Evolutionary conservation across 1,140 invertebrate species (phyloP), one percentile per base, ranked within the genome.

Genomic region (Oscheius sp.): DNA sequence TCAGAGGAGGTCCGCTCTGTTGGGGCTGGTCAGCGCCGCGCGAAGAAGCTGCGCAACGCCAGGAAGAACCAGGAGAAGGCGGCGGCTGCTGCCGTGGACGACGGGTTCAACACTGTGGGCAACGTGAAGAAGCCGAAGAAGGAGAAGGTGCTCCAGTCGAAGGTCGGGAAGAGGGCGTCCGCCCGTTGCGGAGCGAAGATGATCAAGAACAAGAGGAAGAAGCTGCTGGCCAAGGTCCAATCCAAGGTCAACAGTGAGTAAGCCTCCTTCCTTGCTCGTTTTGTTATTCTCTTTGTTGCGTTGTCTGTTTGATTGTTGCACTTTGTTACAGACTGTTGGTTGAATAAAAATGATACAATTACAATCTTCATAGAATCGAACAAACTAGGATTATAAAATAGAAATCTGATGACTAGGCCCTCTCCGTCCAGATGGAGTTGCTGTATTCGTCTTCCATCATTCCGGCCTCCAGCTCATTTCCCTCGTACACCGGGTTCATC

Each of bases 61-160:
- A 38, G 49, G 13, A 73, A 73, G 35, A 62, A 65, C 31, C 31
- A 36, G 10, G 62, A 45, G 1, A 73, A 73, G 31, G 42, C 42
- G 26, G 70, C 61, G 4, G 42, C 35, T 26, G 32, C 42, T 1
- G 35, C 38, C 20, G 70, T 65, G 13, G 70, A 73, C 31, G 70
- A 73, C 45, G 70, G 70, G 26, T 73, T 64, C 46, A 73, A 73
- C 35, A 65, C 46, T 31, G 70, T 73, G 4, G 70, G 70, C 23
- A 55, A 73, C 45, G 62, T 73, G 1, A 42, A 31, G 31, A 49
- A 55, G 15, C 38, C 46, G 36, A 64, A 73, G 46, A 64, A 64
- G 28, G 42, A 65, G n/a, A 64, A 36, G 3, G 34, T 52, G 46
- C 55, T 73, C 62, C 46, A 73, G n/a, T 64, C 62, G n/a, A 64